These are phyloP conservation scores for Chamaea fasciata DNA, from an alignment of 2,113 vertebrate genomes.

Conservation along the genomic window DNA sequence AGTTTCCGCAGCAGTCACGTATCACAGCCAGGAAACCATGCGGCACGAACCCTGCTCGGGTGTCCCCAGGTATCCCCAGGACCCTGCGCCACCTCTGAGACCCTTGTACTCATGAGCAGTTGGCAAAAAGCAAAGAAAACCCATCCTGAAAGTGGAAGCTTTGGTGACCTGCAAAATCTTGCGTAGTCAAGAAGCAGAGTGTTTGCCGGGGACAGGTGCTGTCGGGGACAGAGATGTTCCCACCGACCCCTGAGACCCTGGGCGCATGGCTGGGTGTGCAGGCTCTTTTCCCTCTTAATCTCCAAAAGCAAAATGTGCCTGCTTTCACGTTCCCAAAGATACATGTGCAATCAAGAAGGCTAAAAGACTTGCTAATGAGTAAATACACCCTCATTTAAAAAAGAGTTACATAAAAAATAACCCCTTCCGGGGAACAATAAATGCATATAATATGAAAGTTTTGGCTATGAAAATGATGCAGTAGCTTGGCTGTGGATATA, in stretches of 20 bases:
- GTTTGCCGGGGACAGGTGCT: rapidly evolving
- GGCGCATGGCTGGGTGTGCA: neutral
- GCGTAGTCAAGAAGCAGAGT: rapidly evolving
- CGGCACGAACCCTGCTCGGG: rapidly evolving
- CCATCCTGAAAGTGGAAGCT: neutral
- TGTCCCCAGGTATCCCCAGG: neutral
- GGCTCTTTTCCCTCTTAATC: neutral
- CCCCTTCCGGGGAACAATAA: neutral
- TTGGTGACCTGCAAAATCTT: neutral
- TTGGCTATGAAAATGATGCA: neutral
- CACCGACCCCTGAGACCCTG: rapidly evolving
- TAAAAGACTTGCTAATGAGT: neutral
- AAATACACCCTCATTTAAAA: neutral
- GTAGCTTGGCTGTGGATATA: neutral
- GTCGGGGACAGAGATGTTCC: neutral
- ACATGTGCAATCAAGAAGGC: neutral
- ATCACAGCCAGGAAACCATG: rapidly evolving
- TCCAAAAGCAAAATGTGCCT: neutral
- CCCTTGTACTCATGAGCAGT: no score
- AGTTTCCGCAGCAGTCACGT: neutral
- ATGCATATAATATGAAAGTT: neutral
- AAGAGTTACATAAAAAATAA: neutral
- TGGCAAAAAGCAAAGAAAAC: neutral
- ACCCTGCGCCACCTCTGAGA: rapidly evolving
- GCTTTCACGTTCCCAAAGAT: neutral